Conservation (phyloP, 2,797 vertebrate genomes). For the Columba guinea region DNA sequence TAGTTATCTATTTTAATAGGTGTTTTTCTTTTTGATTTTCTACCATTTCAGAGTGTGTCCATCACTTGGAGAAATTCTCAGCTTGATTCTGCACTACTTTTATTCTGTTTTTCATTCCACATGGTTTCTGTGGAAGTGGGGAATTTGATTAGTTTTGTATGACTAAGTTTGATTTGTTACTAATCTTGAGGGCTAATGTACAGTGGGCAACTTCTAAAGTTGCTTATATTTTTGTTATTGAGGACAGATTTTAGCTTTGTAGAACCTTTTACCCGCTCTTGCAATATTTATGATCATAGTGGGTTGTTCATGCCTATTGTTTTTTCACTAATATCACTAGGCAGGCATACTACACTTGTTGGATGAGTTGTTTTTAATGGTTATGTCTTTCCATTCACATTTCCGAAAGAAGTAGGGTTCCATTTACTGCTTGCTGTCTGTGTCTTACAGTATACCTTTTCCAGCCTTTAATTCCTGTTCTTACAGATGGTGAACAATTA, state of each 20-base stretch:
- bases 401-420: not conserved
- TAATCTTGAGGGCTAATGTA: not conserved
- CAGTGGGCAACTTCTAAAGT: not conserved
- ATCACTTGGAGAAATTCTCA: not conserved
- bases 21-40: not conserved
- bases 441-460: not conserved
- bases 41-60: not conserved
- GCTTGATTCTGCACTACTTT: not conserved
- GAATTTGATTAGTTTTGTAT: not conserved
- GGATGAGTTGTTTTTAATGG: not conserved
- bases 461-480: not conserved
- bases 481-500: not conserved
- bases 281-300: not conserved
- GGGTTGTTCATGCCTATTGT: not conserved
- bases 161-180: not conserved
- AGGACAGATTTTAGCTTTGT: not conserved
- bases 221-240: not conserved
- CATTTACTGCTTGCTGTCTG: not conserved
- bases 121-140: not conserved
- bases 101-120: not conserved
- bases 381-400: not conserved
- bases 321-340: not conserved
- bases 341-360: fast-evolving
- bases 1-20: not conserved
- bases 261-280: not conserved